Percentiles rank a stretch among this genome's conserved stretches.
Conservation (phyloP, 2,113 vertebrate species). For the Dryoscopus gambensis region DNA sequence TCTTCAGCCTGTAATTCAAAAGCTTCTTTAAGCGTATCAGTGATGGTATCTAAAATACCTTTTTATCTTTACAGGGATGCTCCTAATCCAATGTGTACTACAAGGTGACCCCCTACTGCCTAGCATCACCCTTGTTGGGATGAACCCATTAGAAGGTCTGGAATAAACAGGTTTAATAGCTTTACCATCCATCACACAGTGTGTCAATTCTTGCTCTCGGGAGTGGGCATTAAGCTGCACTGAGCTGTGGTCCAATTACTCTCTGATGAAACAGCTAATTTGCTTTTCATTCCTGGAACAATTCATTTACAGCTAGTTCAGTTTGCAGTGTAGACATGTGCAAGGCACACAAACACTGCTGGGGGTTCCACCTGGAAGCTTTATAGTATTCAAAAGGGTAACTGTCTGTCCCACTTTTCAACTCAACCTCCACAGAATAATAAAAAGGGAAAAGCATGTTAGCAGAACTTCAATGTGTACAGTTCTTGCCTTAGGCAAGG, state of each 20-base stretch:
- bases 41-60: not conserved
- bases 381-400: not conserved
- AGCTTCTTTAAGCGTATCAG: not conserved
- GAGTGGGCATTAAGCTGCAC: not conserved
- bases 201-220: not conserved
- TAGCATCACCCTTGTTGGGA: not conserved
- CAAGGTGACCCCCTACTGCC: not conserved
- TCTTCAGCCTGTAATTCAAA: not conserved
- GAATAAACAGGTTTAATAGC: conserved; percentile 10
- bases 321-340: not conserved
- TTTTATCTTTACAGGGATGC: not conserved
- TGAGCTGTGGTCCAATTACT: not conserved
- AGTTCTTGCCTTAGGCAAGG: not conserved
- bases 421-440: not conserved
- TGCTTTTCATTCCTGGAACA: not conserved
- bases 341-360: not conserved
- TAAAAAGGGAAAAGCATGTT: not conserved
- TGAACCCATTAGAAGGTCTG: not conserved
- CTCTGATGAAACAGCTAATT: conserved; percentile 23
- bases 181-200: not conserved
- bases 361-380: not conserved
- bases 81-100: not conserved
- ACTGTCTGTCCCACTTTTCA: not conserved
- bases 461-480: not conserved
- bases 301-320: not conserved